Evolutionary conservation across 1,140 invertebrate species (phyloP).

Genomic region (Leptinotarsa texana): DNA sequence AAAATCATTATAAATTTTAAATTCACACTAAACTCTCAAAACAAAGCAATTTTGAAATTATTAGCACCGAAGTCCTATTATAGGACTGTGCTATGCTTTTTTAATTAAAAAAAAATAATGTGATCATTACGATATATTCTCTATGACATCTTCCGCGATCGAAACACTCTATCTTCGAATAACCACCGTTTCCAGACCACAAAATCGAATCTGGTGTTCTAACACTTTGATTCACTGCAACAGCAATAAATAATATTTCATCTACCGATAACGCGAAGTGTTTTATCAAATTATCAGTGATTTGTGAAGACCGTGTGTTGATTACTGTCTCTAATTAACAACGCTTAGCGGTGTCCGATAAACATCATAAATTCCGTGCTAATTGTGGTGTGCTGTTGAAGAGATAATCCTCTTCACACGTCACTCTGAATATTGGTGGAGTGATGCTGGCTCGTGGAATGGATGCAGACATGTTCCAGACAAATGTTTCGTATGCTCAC

Average conservation of each 20-base stretch:
- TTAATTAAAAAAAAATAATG: too few relatives aligned
- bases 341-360: slow-evolving; percentile 20
- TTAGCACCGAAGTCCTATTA: too few relatives aligned
- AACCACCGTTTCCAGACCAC: neutral
- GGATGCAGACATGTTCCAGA: neutral
- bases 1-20: too few relatives aligned
- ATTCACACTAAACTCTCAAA: too few relatives aligned
- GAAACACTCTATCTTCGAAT: neutral
- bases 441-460: neutral
- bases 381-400: slow-evolving; percentile 37
- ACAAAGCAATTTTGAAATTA: too few relatives aligned
- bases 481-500: neutral
- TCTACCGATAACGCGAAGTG: slow-evolving; percentile 12
- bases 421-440: slow-evolving; percentile 21
- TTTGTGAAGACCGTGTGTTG: slow-evolving; percentile 36
- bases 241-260: slow-evolving; percentile 19
- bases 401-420: slow-evolving; percentile 39
- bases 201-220: neutral
- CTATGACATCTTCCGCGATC: too few relatives aligned
- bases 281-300: slow-evolving; percentile 36
- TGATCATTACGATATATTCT: too few relatives aligned
- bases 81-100: too few relatives aligned
- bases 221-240: neutral
- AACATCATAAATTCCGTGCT: slow-evolving; percentile 35
- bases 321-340: slow-evolving; percentile 35